A percentile compares a stretch with the other conserved stretches of the same genome.
phyloP scores from a whole-genome alignment of 1,140 invertebrate species.

The Rhyzopertha dominica region DNA sequence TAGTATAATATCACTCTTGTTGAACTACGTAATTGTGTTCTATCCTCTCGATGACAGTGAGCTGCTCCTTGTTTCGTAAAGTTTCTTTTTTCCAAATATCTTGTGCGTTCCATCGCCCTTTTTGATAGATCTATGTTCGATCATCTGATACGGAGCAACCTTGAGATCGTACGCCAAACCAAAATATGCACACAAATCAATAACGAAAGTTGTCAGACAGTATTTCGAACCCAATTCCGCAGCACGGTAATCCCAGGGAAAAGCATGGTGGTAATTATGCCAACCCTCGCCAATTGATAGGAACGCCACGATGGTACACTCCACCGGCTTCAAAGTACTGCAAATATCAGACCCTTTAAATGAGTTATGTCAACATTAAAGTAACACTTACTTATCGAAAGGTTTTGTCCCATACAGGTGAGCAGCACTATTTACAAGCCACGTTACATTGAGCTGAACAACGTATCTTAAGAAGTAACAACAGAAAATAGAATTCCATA shows the following conservation, averaged over 20 bases:
- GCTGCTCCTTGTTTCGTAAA: too few relatives aligned
- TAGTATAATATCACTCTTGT: too few relatives aligned
- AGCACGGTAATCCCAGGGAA: slow-evolving; percentile 64
- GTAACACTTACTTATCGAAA: slow-evolving; percentile 61
- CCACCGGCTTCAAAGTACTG: slow-evolving; percentile 54
- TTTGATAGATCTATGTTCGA: slow-evolving; percentile 49
- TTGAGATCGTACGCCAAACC: slow-evolving; percentile 59
- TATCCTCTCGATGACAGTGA: too few relatives aligned
- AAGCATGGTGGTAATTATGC: slow-evolving; percentile 71
- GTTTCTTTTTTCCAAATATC: too few relatives aligned
- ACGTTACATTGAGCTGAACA: slow-evolving; percentile 59
- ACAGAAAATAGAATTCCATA: slow-evolving; percentile 51
- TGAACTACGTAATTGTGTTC: too few relatives aligned
- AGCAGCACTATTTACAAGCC: slow-evolving; percentile 68
- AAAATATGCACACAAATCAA: slow-evolving; percentile 50
- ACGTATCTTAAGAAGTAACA: slow-evolving; percentile 54
- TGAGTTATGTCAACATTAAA: too few relatives aligned
- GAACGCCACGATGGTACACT: slow-evolving; percentile 52
- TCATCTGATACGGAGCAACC: slow-evolving; percentile 48
- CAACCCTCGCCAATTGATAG: slow-evolving; percentile 57
- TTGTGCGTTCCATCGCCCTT: slow-evolving; percentile 60
- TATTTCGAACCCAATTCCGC: slow-evolving; percentile 52
- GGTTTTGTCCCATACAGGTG: slow-evolving; percentile 61
- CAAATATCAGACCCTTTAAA: slow-evolving; percentile 25
- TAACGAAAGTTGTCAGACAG: slow-evolving; percentile 43